Evolutionary conservation across 37 sponge, comb jelly and placozoan genomes (phyloP).

Genomic region (Mnemiopsis leidyi): DNA sequence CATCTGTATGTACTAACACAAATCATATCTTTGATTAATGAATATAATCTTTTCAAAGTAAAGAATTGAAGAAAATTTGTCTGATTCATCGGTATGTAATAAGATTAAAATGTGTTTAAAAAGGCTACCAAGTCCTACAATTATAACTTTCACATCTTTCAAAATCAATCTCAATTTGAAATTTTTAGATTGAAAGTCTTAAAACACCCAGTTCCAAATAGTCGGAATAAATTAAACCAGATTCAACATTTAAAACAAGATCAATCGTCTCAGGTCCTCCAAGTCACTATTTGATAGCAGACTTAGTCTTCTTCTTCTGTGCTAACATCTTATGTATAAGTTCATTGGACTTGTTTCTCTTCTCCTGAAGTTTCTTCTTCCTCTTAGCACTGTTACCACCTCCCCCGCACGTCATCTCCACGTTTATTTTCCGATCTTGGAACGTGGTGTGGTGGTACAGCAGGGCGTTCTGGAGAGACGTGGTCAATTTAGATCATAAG

Average conservation of each 20-base stretch:
- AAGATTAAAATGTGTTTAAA: too few species aligned
- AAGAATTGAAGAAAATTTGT: too few species aligned
- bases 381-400: constrained; percentile 79
- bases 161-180: too few species aligned
- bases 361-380: constrained; percentile 73
- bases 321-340: constrained; percentile 57
- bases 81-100: too few species aligned
- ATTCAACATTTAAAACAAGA: not conserved
- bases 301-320: constrained; percentile 38
- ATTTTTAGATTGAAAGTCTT: too few species aligned
- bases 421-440: constrained; percentile 75
- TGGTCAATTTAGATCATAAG: too few species aligned
- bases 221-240: not conserved
- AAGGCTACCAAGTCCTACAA: too few species aligned
- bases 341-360: constrained; percentile 67
- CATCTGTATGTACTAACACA: too few species aligned
- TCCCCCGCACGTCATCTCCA: constrained; percentile 94
- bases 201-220: not conserved
- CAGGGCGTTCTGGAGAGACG: constrained; percentile 88
- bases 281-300: not conserved
- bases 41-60: too few species aligned
- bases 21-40: too few species aligned
- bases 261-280: not conserved
- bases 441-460: constrained; percentile 77
- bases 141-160: too few species aligned